Evolutionary conservation across 2,113 vertebrate species (phyloP), one percentile per base, ranked within the genome.

Genomic region (Syrmaticus mikado): DNA sequence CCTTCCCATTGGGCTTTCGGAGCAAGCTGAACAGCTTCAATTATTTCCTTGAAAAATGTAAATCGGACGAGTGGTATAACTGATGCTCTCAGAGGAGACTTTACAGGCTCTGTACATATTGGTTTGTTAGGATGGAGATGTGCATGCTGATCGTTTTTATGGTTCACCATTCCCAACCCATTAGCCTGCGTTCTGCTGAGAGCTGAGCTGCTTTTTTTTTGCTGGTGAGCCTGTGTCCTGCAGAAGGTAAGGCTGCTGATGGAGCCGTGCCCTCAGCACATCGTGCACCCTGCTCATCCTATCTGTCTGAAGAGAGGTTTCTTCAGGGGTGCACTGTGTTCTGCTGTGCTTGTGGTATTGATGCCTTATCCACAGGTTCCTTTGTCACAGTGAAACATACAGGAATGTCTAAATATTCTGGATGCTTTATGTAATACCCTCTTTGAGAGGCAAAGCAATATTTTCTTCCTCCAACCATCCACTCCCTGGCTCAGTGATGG

Each of bases 41-140:
- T 92, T 87, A 86, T 95, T 92, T 92, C 67, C 75, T 60, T 92
- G 82, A 95, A 89, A 95, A 90, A 92, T 82, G 58, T 93, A 79
- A 85, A 82, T 94, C 30, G 84, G 66, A 36, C 84, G 13, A 13
- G 12, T 62, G 30, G 40, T 87, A 19, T 84, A 89, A 86, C 20
- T 89, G 74, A 25, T 82, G 60, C 67, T 92, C 87, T 93, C 92
- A 19, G 60, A 87, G 91, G 92, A 94, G 87, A n/a, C 41, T 85
- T 96, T 91, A 73, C 20, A 71, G 72, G 30, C 75, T 85, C 38
- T 82, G 50, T 82, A 71, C 55, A 43, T 80, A 82, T 43, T 77
- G 55, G 67, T 89, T 96, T 94, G 84, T 74, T 85, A 80, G 79
- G 50, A 76, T 6, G 73, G 88, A 86, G 66, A 65, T 89, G 36